phyloP scores from a whole-genome alignment of 2,797 vertebrate species.

The Hyperoplus lanceolatus region DNA sequence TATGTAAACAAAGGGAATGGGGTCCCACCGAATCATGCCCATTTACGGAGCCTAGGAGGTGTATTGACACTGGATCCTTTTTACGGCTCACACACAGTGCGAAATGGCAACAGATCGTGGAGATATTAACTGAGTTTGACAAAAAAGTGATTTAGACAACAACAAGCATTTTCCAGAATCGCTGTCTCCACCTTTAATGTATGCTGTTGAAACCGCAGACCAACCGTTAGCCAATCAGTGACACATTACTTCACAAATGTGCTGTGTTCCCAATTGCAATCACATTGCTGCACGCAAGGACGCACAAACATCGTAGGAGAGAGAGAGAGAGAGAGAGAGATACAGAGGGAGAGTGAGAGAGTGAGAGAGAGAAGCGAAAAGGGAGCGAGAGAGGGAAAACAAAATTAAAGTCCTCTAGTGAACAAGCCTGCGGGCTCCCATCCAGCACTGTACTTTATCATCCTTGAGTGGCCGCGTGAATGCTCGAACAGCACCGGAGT shows the following conservation, averaged over 20 bases:
- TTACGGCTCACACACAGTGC: no score
- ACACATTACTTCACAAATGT: constrained; percentile 50
- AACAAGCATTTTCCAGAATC: no score
- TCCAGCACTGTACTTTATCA: constrained; percentile 75
- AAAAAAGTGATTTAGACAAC: no score
- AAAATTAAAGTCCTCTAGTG: constrained; percentile 77
- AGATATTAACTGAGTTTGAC: no score
- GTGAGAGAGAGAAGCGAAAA: constrained; percentile 44
- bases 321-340: constrained; percentile 41
- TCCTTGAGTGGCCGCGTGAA: constrained; percentile 70
- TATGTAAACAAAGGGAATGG: no score
- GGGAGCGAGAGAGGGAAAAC: constrained; percentile 50
- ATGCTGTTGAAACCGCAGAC: constrained; percentile 19
- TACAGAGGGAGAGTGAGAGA: constrained; percentile 44
- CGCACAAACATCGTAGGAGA: constrained; percentile 61
- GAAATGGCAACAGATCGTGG: no score
- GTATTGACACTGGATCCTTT: no score
- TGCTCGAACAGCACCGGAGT: constrained; percentile 55
- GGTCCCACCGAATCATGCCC: no score
- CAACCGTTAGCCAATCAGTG: constrained; percentile 38
- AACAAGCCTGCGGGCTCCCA: constrained; percentile 65
- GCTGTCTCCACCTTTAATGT: constrained; percentile 34
- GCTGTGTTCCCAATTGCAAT: constrained; percentile 55
- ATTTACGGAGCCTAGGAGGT: no score
- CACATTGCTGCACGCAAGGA: constrained; percentile 63